Conservation (phyloP, 2,113 vertebrate species). For the Cavia porcellus region DNA sequence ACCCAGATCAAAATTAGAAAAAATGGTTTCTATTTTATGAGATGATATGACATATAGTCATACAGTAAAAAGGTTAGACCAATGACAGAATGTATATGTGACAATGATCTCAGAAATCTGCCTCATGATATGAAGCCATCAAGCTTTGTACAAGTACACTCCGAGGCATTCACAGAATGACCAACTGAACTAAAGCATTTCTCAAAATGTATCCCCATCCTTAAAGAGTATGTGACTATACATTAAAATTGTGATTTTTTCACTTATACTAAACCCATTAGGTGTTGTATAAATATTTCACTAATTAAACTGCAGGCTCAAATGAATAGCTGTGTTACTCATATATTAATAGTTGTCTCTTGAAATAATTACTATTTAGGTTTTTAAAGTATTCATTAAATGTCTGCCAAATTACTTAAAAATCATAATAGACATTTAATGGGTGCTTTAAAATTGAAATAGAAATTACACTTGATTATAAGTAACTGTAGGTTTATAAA, state of each 20-base stretch:
- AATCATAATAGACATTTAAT: constrained; percentile 87
- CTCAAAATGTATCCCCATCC: not conserved
- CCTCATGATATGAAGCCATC: not conserved
- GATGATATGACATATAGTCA: not conserved
- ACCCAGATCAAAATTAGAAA: constrained; percentile 1
- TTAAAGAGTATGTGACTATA: not conserved
- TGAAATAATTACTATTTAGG: constrained; percentile 86
- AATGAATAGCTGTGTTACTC: constrained; percentile 79
- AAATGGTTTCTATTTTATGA: not conserved
- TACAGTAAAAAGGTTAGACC: not conserved
- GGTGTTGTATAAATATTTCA: constrained; percentile 49
- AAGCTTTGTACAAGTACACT: not conserved
- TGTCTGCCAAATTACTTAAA: constrained; percentile 87
- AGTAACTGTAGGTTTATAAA: constrained; percentile 87
- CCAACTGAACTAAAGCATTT: not conserved
- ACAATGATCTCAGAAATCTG: rapidly evolving
- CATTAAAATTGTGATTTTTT: constrained; percentile 29
- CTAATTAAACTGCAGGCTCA: constrained; percentile 78
- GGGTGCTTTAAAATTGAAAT: constrained; percentile 84
- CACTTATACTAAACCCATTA: not conserved
- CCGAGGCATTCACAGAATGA: not conserved
- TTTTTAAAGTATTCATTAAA: constrained; percentile 86
- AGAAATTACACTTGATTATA: constrained; percentile 88
- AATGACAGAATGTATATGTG: not conserved
- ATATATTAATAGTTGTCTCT: constrained; percentile 85